A percentile compares a stretch with the other conserved stretches of the same genome.
These are phyloP conservation scores for Philaethria dido DNA, from an alignment of 2,888 invertebrate genomes.

Conservation along the genomic window DNA sequence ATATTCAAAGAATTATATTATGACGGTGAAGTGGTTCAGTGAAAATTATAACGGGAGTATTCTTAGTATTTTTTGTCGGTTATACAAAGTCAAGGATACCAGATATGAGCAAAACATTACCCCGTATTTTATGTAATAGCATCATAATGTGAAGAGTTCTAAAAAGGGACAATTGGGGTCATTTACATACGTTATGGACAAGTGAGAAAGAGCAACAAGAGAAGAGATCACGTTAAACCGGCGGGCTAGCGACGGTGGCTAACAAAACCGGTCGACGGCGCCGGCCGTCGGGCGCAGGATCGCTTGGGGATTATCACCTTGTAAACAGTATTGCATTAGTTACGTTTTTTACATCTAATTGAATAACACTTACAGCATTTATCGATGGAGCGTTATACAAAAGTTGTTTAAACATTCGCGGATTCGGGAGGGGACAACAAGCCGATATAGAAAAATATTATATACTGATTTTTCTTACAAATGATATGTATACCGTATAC, in stretches of 20 bases:
- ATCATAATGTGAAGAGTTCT: slow-evolving; percentile 25
- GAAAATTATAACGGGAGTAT: slow-evolving; percentile 35
- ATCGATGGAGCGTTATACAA: slow-evolving; percentile 22
- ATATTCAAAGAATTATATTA: slow-evolving; percentile 76
- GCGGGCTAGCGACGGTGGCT: slow-evolving; percentile 73
- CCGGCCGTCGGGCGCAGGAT: slow-evolving; percentile 67
- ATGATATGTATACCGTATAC: neutral
- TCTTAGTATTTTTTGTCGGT: slow-evolving; percentile 30
- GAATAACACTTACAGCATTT: slow-evolving; percentile 37
- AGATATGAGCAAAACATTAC: slow-evolving; percentile 12
- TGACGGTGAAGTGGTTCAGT: slow-evolving; percentile 43
- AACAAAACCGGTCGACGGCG: slow-evolving; percentile 81
- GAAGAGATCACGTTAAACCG: slow-evolving; percentile 81
- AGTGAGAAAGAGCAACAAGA: slow-evolving; percentile 73
- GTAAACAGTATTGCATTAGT: slow-evolving; percentile 79
- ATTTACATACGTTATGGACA: slow-evolving; percentile 75
- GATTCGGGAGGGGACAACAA: neutral
- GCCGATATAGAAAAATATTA: neutral
- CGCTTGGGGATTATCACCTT: slow-evolving; percentile 71
- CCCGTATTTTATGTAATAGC: slow-evolving; percentile 28
- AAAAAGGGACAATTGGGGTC: slow-evolving; percentile 67
- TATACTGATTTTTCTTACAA: neutral
- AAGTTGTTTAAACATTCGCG: slow-evolving; percentile 17
- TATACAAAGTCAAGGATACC: slow-evolving; percentile 36
- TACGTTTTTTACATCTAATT: slow-evolving; percentile 46